These are phyloP conservation scores for Nemotelus pantherinus DNA, from an alignment of 2,888 invertebrate genomes.

Conservation along the genomic window DNA sequence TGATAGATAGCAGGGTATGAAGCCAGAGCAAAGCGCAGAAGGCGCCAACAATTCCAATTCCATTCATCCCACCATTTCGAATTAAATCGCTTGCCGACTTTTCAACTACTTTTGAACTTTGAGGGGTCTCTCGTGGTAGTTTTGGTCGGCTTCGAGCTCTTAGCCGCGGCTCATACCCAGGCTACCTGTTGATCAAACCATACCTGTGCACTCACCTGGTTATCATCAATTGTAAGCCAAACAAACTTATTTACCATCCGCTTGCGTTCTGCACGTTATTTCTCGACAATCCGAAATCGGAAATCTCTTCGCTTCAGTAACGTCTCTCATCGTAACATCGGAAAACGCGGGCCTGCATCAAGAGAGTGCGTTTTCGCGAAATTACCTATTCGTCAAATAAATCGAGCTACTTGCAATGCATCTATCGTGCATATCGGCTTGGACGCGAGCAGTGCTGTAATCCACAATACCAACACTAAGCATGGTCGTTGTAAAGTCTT, in stretches of 20 bases:
- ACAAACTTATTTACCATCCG: constrained; percentile 18
- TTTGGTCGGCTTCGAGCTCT: constrained; percentile 36
- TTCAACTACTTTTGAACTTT: constrained; percentile 28
- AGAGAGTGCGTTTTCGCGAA: constrained; percentile 42
- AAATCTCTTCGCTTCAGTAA: constrained; percentile 25
- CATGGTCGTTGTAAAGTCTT: constrained; percentile 9
- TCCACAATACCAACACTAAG: background rate
- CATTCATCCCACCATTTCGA: constrained; percentile 32
- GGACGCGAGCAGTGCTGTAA: constrained; percentile 7
- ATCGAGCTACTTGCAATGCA: background rate
- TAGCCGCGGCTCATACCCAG: constrained; percentile 37
- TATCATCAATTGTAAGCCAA: constrained; percentile 40
- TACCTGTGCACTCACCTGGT: constrained; percentile 41
- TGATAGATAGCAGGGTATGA: constrained; percentile 33
- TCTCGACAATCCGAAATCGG: background rate
- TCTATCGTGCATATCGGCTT: constrained; percentile 18
- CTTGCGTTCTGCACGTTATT: constrained; percentile 2
- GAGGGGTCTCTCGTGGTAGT: constrained; percentile 36
- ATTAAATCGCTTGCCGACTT: constrained; percentile 15
- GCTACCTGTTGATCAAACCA: constrained; percentile 45
- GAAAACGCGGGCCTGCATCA: constrained; percentile 23
- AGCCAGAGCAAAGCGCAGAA: constrained; percentile 35
- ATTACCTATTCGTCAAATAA: background rate
- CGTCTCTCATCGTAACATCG: background rate
- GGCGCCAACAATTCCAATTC: constrained; percentile 15